A percentile compares a stretch with the other conserved stretches of the same genome.
Conservation (phyloP, 1,140 invertebrate genomes). For the Steinernema khuongi region DNA sequence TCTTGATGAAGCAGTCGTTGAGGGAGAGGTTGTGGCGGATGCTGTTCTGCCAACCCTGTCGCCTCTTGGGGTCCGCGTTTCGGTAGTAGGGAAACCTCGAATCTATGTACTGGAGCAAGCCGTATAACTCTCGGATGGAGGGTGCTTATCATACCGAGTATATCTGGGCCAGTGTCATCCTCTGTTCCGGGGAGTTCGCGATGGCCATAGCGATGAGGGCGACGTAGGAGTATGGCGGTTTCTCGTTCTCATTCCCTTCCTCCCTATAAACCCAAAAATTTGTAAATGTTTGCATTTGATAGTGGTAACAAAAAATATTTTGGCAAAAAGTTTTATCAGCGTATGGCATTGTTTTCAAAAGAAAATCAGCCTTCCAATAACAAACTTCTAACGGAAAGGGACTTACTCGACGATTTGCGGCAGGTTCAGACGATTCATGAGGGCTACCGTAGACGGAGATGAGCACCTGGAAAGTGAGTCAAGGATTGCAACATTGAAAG, state of each 20-base stretch:
- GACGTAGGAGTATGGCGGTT: conserved; percentile 67
- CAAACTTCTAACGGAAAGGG: too few species aligned
- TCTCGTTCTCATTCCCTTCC: conserved; percentile 49
- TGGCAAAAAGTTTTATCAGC: background rate
- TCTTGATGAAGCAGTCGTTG: conserved; percentile 97
- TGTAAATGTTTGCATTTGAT: background rate
- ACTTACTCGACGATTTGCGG: conserved; percentile 1
- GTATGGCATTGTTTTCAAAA: background rate
- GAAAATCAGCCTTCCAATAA: background rate
- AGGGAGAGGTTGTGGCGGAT: conserved; percentile 91
- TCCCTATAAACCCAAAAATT: conserved; percentile 36
- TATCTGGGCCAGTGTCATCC: conserved; percentile 92
- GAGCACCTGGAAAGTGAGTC: background rate
- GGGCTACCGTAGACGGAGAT: background rate
- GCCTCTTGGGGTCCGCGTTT: conserved; percentile 63
- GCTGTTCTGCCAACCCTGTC: conserved; percentile 91
- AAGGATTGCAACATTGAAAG: background rate
- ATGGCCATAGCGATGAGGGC: conserved; percentile 68
- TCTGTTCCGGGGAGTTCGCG: conserved; percentile 67
- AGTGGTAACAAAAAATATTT: background rate
- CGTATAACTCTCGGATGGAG: background rate
- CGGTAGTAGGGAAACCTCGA: conserved; percentile 92
- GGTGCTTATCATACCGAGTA: conserved; percentile 72
- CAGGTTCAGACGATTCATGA: background rate
- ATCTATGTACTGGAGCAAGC: conserved; percentile 75